Base-by-base conservation (phyloP, 2,888 invertebrate genomes). In the Ectemnius cavifrons region DNA sequence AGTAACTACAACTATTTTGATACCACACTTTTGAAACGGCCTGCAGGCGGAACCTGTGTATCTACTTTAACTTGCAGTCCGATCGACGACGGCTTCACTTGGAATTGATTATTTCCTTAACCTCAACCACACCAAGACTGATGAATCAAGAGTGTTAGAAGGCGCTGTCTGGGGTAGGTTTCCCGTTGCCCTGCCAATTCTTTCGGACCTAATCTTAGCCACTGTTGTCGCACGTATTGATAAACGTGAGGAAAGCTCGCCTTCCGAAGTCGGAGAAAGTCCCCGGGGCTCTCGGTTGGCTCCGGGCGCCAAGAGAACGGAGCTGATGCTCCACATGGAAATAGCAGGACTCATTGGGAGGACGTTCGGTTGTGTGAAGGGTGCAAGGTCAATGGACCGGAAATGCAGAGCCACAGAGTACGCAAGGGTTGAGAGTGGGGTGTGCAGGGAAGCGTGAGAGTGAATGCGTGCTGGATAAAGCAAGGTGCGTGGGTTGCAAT, bases 401-500 rank as follows among this genome's bases (percentile, higher is more conserved):
- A 13, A 52, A 27, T 52, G 28, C 16, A 14, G 16, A 45, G 46
- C 11, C 20, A 49, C n/a, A 27, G 63, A 37, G 71, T 67, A 70
- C 58, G 62, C 67, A 67, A 56, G 57, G 57, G 63, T 61, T 61
- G 57, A 20, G 23, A 61, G 18, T 45, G 16, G 70, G 62, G 64
- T 65, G 67, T 20, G 23, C 67, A 27, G 27, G 14, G 57, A 63
- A 27, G 3, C 14, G 45, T 46, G 57, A 56, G 71, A 67, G 45
- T 67, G 63, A 74, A 69, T 72, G 71, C 11, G 20, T 67, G 72
- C 56, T 14, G 61, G 58, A 46, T 57, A 62, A 61, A 46, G 63
- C 62, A 64, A 69, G 28, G 46, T 58, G 70, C 63, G 65, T 74
- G 73, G 66, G 71, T 72, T 78, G 73, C 63, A 67, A 72, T 58